Evolutionary conservation across 2,888 invertebrate genomes (phyloP), one percentile per base, ranked within the genome.

Genomic region (Scaptomyza cyrtandrae): DNA sequence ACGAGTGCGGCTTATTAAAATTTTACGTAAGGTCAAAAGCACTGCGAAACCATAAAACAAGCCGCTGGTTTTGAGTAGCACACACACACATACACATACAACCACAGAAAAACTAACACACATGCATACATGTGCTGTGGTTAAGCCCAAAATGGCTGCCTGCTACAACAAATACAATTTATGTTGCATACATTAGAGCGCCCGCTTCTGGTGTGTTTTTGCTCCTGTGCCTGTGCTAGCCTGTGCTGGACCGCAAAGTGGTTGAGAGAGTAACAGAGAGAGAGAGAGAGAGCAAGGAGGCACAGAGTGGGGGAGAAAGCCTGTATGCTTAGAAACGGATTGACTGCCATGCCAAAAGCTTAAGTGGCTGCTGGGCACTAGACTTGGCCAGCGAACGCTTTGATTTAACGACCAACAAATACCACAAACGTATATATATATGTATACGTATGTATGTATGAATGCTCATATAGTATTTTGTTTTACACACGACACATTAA

Each of bases 31-130:
- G 86, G 85, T 85, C 87, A 82, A 80, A 80, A 80, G 80, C 75
- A 79, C 78, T 87, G 83, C 75, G 77, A 86, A 88, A 79, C 86
- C 88, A 86, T 83, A 86, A 81, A 88, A 88, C 88, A 88, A 88
- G 75, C 86, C 89, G 70, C 86, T 86, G 75, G 85, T 86, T 88
- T 80, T 73, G 70, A 75, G 67, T 58, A 74, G 59, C 33, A 53
- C 27, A 33, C 43, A 59, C 54, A 35, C 52, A 62, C 44, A 62
- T 49, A 35, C 53, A 50, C 39, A 46, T n/a, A n/a, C n/a, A n/a
- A n/a, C n/a, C 58, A 66, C 50, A 59, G 58, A 57, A 10, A 54
- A 11, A 39, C 24, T 39, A 19, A 63, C 64, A 61, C 45, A 46
- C 49, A 69, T 50, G 33, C 45, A 58, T 48, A 62, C 33, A 64